Base-by-base conservation (phyloP, 2,888 invertebrate species). In the Conops quadrifasciatus region DNA sequence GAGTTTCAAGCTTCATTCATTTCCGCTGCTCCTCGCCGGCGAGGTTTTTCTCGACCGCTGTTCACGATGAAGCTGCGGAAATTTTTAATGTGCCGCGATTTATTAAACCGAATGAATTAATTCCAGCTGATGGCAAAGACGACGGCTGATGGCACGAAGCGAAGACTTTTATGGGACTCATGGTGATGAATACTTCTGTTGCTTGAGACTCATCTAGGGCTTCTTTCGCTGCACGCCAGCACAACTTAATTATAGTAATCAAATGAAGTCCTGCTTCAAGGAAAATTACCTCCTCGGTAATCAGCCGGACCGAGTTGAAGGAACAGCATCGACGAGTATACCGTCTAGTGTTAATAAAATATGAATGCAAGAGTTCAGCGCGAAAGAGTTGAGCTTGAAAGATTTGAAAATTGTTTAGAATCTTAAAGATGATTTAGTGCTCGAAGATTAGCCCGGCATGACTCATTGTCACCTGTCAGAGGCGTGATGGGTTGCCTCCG, bases 61-160 rank as follows among this genome's bases (percentile, higher is more conserved):
- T 21, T 53, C 13, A 13, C 53, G 16, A n/a, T 43, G 47, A 7
- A 66, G 66, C 24, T 47, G n/a, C n/a, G 53, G n/a, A 49, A 47
- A 49, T 49, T 68, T 68, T 60, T 68, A 60, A 28, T 68, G 60
- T 24, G 30, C 49, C 30, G 68, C 68, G 60, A 60, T 59, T 68
- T 68, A 68, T 68, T 60, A 68, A 68, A 59, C 68, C 60, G 11
- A 60, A 60, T 59, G 68, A 60, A 68, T 68, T 60, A 68, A 68
- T 68, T 59, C 49, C 49, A 49, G 28, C 28, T 60, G 24, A 43
- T 49, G 68, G 68, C n/a, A 30, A 30, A 7, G 30, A 28, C 65
- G 51, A 26, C 15, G 11, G 49, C 47, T n/a, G 49, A 11, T 21
- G 30, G 11, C 19, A 19, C 30, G 13, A 47, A 53, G 53, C 19